These are phyloP conservation scores for Babyrousa celebensis DNA, from an alignment of 2,797 vertebrate species.

Conservation along the genomic window DNA sequence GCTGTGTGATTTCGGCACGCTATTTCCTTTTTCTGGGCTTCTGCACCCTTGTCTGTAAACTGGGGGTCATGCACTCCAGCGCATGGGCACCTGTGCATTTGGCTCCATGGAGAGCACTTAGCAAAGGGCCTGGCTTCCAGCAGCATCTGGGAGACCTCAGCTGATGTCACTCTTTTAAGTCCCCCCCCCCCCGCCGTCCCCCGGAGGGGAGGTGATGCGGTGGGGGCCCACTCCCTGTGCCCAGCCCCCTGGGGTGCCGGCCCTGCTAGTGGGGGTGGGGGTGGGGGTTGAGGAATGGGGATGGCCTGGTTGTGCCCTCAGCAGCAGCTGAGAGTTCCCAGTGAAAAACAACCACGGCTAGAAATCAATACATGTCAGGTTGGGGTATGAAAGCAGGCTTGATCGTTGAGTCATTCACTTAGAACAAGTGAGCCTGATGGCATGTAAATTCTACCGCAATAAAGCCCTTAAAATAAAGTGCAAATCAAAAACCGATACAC, in stretches of 20 bases:
- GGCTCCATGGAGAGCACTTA: fast-evolving
- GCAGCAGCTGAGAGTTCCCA: not conserved
- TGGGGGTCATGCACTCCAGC: fast-evolving
- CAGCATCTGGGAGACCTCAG: not conserved
- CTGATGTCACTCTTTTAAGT: not conserved
- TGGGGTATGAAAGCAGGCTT: not conserved
- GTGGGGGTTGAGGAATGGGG: not conserved
- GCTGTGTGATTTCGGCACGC: not conserved
- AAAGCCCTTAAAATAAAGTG: not conserved
- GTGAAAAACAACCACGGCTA: not conserved
- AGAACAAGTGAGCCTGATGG: not conserved
- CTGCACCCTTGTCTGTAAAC: not conserved
- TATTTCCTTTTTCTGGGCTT: not conserved
- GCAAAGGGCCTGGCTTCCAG: not conserved
- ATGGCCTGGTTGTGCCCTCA: not conserved
- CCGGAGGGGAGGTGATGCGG: fast-evolving
- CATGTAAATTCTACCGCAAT: not conserved
- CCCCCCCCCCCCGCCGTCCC: too few relatives aligned
- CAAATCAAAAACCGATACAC: not conserved
- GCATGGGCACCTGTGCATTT: fast-evolving
- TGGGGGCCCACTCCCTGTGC: not conserved
- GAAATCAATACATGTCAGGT: not conserved
- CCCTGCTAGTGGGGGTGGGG: not conserved
- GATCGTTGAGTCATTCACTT: not conserved
- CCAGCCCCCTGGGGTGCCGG: not conserved